Conservation (phyloP, 1,140 invertebrate species). For the Sarcophaga bullata region DNA sequence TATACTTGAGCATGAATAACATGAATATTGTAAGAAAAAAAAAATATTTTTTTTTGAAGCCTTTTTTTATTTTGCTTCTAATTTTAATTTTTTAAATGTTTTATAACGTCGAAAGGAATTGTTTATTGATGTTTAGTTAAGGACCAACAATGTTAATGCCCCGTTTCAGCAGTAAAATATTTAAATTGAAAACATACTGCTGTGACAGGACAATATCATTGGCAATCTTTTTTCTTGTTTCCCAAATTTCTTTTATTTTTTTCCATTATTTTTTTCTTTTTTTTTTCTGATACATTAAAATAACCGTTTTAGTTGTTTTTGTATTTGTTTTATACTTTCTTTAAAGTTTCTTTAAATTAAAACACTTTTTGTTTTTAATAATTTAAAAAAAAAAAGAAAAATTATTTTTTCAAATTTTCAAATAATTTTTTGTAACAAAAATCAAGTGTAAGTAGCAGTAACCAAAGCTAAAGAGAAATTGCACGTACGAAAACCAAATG, state of each 20-base stretch:
- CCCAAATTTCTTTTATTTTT: not conserved
- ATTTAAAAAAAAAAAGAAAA: not conserved
- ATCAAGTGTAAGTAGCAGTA: too few species aligned
- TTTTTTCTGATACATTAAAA: not conserved
- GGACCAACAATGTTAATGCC: constrained; percentile 74
- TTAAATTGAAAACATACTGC: constrained; percentile 75
- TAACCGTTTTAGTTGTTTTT: not conserved
- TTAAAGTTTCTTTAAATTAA: not conserved
- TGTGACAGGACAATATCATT: constrained; percentile 95
- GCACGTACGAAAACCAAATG: constrained; percentile 65
- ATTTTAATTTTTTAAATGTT: not conserved
- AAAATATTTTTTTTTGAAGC: not conserved
- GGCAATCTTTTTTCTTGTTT: constrained; percentile 64
- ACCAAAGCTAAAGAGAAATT: constrained; percentile 54
- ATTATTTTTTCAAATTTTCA: too few species aligned
- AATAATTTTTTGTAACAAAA: too few species aligned
- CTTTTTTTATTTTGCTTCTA: not conserved
- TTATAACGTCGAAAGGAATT: not conserved
- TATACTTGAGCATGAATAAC: not conserved
- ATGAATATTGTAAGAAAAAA: not conserved
- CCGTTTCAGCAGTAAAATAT: constrained; percentile 84
- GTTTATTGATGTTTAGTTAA: constrained; percentile 51
- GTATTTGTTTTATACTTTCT: not conserved
- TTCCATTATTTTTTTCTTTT: not conserved
- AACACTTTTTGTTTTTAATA: not conserved